These are phyloP conservation scores for Danio jaintianensis DNA, from an alignment of 2,797 vertebrate species.

Conservation along the genomic window DNA sequence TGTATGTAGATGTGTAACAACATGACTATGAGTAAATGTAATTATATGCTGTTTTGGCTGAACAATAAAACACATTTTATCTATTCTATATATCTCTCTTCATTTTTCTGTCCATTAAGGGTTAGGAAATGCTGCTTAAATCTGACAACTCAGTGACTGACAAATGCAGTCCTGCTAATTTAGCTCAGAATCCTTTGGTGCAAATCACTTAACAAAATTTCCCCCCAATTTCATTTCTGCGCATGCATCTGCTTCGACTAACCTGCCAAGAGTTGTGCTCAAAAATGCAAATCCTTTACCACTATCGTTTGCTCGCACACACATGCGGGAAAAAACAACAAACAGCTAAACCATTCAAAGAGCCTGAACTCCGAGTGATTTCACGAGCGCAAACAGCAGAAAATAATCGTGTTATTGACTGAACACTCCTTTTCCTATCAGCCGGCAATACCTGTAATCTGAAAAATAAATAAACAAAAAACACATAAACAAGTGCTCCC, in stretches of 20 bases:
- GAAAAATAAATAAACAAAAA: conserved; percentile 43
- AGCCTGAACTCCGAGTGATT: conserved; percentile 42
- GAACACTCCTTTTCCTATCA: conserved; percentile 32
- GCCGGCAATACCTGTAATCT: conserved; percentile 42
- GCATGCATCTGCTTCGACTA: conserved; percentile 34
- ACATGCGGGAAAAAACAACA: neutral
- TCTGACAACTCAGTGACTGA: conserved; percentile 19
- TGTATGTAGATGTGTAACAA: neutral
- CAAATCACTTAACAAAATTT: conserved; percentile 37
- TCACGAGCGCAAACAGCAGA: conserved; percentile 22
- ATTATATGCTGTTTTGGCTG: neutral
- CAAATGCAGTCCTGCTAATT: conserved; percentile 17
- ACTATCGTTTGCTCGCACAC: conserved; percentile 61
- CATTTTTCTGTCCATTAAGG: neutral
- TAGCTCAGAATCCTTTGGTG: conserved; percentile 17
- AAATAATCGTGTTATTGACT: conserved; percentile 60
- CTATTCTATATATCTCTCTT: neutral
- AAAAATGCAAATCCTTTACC: conserved; percentile 66
- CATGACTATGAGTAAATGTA: neutral
- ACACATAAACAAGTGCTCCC: conserved; percentile 29
- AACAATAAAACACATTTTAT: neutral
- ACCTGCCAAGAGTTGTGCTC: conserved; percentile 62
- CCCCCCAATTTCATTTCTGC: conserved; percentile 26
- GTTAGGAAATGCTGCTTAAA: neutral
- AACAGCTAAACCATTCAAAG: conserved; percentile 48